Evolutionary conservation across 2,888 invertebrate species (phyloP).

Genomic region (Cheiracanthium punctorium): DNA sequence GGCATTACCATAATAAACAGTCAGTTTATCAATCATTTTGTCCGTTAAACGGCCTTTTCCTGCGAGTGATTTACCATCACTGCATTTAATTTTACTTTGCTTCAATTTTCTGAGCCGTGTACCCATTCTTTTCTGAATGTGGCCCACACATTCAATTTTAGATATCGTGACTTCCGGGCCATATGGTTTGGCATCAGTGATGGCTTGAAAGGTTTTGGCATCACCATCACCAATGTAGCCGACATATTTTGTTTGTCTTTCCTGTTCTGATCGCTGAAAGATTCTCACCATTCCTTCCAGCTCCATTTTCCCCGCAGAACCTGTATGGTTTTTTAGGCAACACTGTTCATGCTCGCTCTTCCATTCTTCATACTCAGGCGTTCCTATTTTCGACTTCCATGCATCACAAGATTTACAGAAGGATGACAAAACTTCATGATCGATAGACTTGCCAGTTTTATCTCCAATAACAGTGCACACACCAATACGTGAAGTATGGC

Average conservation of each 20-base stretch:
- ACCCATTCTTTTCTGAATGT: background rate
- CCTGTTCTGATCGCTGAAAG: background rate
- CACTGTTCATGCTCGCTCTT: background rate
- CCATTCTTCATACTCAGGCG: background rate
- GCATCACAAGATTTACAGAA: background rate
- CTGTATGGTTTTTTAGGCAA: background rate
- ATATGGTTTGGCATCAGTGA: too few species aligned
- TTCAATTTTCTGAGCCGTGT: background rate
- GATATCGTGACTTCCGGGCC: too few species aligned
- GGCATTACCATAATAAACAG: background rate
- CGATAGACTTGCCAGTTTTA: background rate
- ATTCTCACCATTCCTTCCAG: background rate
- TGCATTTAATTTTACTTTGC: background rate
- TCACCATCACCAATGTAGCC: too few species aligned
- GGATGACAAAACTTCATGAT: background rate
- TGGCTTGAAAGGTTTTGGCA: too few species aligned
- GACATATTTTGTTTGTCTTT: background rate
- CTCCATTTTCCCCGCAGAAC: background rate
- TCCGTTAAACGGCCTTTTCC: background rate
- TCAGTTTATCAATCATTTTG: background rate
- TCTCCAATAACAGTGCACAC: background rate
- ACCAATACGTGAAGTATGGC: background rate
- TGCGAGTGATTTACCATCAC: background rate
- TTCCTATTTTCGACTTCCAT: background rate
- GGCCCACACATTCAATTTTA: background rate